phyloP scores from a whole-genome alignment of 2,797 vertebrate species.

The Aselliscus stoliczkanus region DNA sequence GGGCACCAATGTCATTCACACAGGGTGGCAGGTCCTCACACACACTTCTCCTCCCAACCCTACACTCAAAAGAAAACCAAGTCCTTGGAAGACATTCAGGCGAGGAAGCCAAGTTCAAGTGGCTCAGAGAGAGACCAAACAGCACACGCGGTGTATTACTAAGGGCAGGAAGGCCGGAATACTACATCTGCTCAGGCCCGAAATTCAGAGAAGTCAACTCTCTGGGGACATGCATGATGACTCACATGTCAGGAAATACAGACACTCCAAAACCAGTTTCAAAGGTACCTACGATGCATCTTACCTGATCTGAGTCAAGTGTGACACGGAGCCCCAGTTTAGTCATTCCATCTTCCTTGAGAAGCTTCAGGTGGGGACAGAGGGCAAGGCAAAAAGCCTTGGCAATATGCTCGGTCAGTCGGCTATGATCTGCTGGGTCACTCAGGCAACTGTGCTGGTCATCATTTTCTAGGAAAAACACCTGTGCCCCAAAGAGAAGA shows the following conservation, averaged over 20 bases:
- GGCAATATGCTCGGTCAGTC: conserved; percentile 94
- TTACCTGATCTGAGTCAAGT: conserved; percentile 95
- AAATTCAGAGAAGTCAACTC: not conserved
- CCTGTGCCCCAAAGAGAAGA: conserved; percentile 81
- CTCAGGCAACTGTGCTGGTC: conserved; percentile 91
- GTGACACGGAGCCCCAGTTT: conserved; percentile 95
- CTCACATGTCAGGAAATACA: not conserved
- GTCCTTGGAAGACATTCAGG: not conserved
- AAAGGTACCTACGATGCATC: not conserved
- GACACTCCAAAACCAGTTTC: not conserved
- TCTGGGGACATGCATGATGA: not conserved
- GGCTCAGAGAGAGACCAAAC: not conserved
- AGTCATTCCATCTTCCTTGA: conserved; percentile 98
- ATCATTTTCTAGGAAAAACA: conserved; percentile 96
- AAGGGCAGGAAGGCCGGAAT: not conserved
- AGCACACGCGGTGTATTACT: not conserved
- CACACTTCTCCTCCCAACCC: not conserved
- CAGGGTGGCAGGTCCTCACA: not conserved
- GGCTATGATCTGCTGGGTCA: conserved; percentile 97
- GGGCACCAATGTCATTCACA: not conserved
- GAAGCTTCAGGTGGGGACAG: conserved; percentile 94
- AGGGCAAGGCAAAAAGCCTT: conserved; percentile 95
- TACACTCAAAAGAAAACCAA: not conserved
- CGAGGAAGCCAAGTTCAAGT: not conserved
- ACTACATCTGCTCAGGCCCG: not conserved